Evolutionary conservation across 2,797 vertebrate species (phyloP), one percentile per base, ranked within the genome.

Genomic region (Brachyrhaphis roseni): DNA sequence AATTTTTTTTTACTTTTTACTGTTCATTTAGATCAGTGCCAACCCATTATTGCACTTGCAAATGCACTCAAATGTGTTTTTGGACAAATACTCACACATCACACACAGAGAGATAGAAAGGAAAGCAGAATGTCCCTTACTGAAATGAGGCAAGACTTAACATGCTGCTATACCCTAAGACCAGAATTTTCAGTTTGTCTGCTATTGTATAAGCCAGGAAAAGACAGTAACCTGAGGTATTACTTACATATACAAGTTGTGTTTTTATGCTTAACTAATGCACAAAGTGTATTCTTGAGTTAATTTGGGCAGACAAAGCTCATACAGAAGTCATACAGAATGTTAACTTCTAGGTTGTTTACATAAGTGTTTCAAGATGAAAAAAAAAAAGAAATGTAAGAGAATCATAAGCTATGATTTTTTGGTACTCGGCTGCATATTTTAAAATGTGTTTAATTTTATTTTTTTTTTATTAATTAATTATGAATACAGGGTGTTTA

Each of bases 361-460:
- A 10, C n/a, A 41, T 71, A 45, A 57, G 43, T 28, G 12, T 62
- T 53, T 53, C 23, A 26, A 53, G 23, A 26, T 53, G 8, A 7
- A 49, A 23, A 10, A 28, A 55, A 23, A n/a, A 12, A 55, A 55
- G 1, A n/a, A 11, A n/a, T 55, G 26, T 51, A 47, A 82, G 64
- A 59, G 15, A 64, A 80, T 78, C 10, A 64, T 74, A 72, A 0
- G 10, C 18, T 57, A 75, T 57, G 2, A 8, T 55, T 41, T 81
- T 81, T 77, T 34, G 2, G 13, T 1, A 72, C 31, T 70, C 0
- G 13, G 46, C n/a, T 75, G 23, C 74, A 18, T 53, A 39, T 55
- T 53, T 53, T 74, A n/a, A 59, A 83, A 82, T 79, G 78, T 75
- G 76, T 68, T 28, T 39, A 41, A 8, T 34, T 59, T 0, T 59